Evolutionary conservation across 1,140 invertebrate genomes (phyloP), one percentile per base, ranked within the genome.

Genomic region (Hylyphantes graminicola): DNA sequence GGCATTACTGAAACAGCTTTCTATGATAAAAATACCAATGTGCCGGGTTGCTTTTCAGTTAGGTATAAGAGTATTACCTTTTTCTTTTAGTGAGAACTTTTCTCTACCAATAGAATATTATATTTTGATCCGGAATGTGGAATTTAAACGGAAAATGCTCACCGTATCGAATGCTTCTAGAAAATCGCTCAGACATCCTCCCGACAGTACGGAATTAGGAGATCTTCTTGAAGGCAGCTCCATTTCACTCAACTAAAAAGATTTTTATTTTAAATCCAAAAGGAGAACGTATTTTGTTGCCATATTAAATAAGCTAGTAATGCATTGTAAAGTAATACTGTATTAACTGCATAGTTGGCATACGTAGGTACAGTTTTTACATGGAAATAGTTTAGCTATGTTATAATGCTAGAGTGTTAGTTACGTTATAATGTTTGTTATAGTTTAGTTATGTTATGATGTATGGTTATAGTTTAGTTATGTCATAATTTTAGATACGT

Each of bases 171-270:
- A 74, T 0, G 87, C 87, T 63, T 87, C 86, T 0, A 85, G 79
- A 15, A 87, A 74, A 48, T 88, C 87, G 7, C 70, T 75, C 4
- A 88, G 19, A 21, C 17, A 85, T 85, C 15, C 87, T 89, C 55
- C 90, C 35, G 17, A 50, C 54, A 17, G 21, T 61, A 9, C 68
- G n/a, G 17, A 68, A 11, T n/a, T 19, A 65, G 7, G 80, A 63
- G 48, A 53, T 51, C 80, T 92, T 90, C 88, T 93, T 92, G 75
- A 91, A 0, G 93, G 93, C 86, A 94, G 89, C 88, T 94, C 92
- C 76, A 94, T 88, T 88, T 94, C 93, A 10, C 93, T 92, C 15
- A 93, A 89, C 68, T 87, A 35, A 48, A 73, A 48, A 13, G 19
- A 54, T 21, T 53, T 17, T 12, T 79, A 53, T 8, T 17, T 63